Evolutionary conservation across 2,888 invertebrate genomes (phyloP), one percentile per base, ranked within the genome.

Genomic region (Melieria picta): DNA sequence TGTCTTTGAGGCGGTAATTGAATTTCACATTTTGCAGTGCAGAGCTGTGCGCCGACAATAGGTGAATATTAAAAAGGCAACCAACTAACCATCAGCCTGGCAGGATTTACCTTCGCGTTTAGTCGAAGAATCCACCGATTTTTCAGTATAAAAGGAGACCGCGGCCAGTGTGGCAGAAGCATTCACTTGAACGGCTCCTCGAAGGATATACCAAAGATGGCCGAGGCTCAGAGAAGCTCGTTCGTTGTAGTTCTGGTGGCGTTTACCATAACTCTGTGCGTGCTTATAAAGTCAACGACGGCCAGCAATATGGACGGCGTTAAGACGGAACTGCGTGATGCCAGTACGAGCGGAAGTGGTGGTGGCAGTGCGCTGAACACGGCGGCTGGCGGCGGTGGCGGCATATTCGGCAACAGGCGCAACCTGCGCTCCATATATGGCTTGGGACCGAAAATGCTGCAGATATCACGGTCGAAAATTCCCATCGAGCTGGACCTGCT

Each of bases 401-500:
- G 62, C 9, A 9, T 65, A 48, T 52, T 65, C 10, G 16, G n/a
- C 3, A 60, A 46, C 30, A 52, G 52, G n/a, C 81, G 81, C 7
- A 81, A 77, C 65, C 78, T 82, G n/a, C 77, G 82, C 56, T 79
- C 82, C 0, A 13, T 80, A 4, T 80, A 80, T 64, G 79, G 79
- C 1, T 71, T 79, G 10, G 79, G 78, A 4, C 80, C 80, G 4
- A 77, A 78, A 58, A 73, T 81, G 62, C 72, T 81, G 7, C 79
- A 80, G 61, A 79, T 83, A 48, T 78, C 82, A 4, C 83, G 82
- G 30, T 80, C 85, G 1, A 84, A 84, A 71, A 77, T 83, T 46
- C 87, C 87, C 7, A 79, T 85, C 30, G 85, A 84, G 70, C 65
- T 86, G 70, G 85, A 86, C 67, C 76, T 86, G 9, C 69, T 86